Evolutionary conservation across 2,113 vertebrate genomes (phyloP).

Genomic region (Ptilonorhynchus violaceus): DNA sequence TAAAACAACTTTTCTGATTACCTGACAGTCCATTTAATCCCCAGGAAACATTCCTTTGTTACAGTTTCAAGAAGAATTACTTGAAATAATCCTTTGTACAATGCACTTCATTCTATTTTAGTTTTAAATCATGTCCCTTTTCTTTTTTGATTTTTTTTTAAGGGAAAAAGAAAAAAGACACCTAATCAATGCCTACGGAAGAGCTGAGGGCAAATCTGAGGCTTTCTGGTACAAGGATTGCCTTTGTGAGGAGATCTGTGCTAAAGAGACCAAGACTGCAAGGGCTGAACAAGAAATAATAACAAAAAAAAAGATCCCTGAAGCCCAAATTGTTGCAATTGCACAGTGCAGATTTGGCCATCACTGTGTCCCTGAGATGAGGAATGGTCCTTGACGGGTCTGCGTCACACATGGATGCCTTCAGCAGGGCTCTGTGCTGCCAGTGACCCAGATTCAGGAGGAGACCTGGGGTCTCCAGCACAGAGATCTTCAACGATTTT

Average conservation of each 20-base stretch:
- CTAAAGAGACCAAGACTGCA: slow-evolving; percentile 58
- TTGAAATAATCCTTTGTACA: slow-evolving; percentile 86
- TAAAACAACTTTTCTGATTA: slow-evolving; percentile 85
- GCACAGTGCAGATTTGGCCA: slow-evolving; percentile 12
- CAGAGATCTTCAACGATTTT: slow-evolving; percentile 2
- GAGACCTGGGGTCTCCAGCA: slow-evolving; percentile 4
- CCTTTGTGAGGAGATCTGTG: slow-evolving; percentile 68
- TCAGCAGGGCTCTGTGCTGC: background rate
- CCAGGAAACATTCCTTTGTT: slow-evolving; percentile 84
- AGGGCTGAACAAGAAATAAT: slow-evolving; percentile 59
- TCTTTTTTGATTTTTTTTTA: slow-evolving; percentile 71
- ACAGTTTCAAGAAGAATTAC: slow-evolving; percentile 84
- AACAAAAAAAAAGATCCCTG: background rate
- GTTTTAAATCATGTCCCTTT: slow-evolving; percentile 79
- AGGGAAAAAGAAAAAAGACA: slow-evolving; percentile 36
- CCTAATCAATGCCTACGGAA: slow-evolving; percentile 77
- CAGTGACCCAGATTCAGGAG: slow-evolving; percentile 64
- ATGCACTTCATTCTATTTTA: slow-evolving; percentile 78
- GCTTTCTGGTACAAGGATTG: slow-evolving; percentile 67
- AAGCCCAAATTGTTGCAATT: slow-evolving; percentile 61
- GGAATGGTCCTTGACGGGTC: background rate
- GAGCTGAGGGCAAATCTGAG: slow-evolving; percentile 66
- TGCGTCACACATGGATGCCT: background rate
- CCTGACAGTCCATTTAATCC: slow-evolving; percentile 85
- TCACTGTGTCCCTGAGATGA: background rate